Evolutionary conservation across 2,888 invertebrate genomes (phyloP).

Genomic region (Scaeva pyrastri): DNA sequence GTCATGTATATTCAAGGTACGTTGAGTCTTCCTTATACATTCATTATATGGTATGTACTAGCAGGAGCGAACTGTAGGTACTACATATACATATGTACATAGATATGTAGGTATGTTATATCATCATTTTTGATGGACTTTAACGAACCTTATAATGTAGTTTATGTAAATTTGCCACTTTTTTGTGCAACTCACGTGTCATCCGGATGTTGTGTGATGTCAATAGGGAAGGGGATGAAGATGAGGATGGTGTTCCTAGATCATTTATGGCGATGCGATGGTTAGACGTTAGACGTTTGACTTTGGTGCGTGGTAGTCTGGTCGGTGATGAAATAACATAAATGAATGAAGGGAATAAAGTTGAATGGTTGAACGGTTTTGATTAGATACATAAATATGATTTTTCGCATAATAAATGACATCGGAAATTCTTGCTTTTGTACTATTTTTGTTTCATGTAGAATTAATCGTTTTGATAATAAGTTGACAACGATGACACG

Average conservation of each 20-base stretch:
- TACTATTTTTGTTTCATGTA: background rate
- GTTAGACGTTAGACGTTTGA: background rate
- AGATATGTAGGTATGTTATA: background rate
- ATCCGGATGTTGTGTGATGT: slow-evolving; percentile 35
- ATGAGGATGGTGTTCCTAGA: background rate
- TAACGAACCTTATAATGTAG: slow-evolving; percentile 8
- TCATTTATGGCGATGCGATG: background rate
- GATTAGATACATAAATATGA: slow-evolving; percentile 30
- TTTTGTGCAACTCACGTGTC: slow-evolving; percentile 61
- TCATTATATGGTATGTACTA: too few relatives aligned
- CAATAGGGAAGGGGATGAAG: background rate
- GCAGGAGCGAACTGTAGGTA: too few relatives aligned
- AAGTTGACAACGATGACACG: background rate
- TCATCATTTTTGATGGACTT: background rate
- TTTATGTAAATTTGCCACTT: slow-evolving; percentile 57
- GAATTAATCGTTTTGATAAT: background rate
- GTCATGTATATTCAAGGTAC: background rate
- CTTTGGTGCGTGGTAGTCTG: background rate
- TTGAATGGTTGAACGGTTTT: slow-evolving; percentile 27
- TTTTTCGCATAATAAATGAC: slow-evolving; percentile 59
- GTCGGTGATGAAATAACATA: slow-evolving; percentile 13
- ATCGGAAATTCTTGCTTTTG: slow-evolving; percentile 31
- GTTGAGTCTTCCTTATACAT: background rate
- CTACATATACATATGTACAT: too few relatives aligned
- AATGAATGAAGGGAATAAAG: slow-evolving; percentile 14